Conservation (phyloP, 1,140 invertebrate genomes). For the Drosophila ercepeae region DNA sequence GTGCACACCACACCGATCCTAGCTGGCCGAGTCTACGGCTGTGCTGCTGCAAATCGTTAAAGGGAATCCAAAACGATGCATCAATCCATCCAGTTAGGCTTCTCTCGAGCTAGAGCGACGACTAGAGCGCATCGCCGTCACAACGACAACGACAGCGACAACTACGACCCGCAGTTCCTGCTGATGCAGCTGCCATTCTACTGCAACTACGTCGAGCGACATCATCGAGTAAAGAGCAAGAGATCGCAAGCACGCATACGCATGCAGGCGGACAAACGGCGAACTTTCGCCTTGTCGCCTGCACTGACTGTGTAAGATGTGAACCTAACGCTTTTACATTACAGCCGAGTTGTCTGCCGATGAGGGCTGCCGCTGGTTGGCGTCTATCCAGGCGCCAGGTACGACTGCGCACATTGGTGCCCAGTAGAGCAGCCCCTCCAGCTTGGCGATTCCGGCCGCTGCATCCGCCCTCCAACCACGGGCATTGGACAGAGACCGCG, state of each 20-base stretch:
- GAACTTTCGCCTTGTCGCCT: not conserved
- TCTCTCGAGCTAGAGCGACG: constrained; percentile 25
- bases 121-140: constrained; percentile 26
- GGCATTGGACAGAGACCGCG: not conserved
- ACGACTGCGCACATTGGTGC: constrained; percentile 4
- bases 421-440: constrained; percentile 16
- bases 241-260: constrained; percentile 15
- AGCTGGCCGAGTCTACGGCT: constrained; percentile 28
- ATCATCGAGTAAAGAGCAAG: constrained; percentile 5
- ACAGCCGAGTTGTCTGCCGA: constrained; percentile 51
- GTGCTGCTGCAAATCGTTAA: constrained; percentile 70
- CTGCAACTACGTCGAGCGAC: constrained; percentile 15
- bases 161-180: not conserved
- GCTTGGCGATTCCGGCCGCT: constrained; percentile 1
- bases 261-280: constrained; percentile 1
- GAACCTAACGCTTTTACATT: constrained; percentile 64
- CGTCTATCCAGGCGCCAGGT: constrained; percentile 3
- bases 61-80: constrained; percentile 79
- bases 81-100: constrained; percentile 72
- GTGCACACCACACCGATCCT: constrained; percentile 6
- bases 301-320: constrained; percentile 23
- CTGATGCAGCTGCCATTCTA: constrained; percentile 9
- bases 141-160: constrained; percentile 47
- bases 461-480: not conserved
- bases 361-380: constrained; percentile 10